Conservation (phyloP, 2,797 vertebrate genomes). For the Hafferia zeledoni region DNA sequence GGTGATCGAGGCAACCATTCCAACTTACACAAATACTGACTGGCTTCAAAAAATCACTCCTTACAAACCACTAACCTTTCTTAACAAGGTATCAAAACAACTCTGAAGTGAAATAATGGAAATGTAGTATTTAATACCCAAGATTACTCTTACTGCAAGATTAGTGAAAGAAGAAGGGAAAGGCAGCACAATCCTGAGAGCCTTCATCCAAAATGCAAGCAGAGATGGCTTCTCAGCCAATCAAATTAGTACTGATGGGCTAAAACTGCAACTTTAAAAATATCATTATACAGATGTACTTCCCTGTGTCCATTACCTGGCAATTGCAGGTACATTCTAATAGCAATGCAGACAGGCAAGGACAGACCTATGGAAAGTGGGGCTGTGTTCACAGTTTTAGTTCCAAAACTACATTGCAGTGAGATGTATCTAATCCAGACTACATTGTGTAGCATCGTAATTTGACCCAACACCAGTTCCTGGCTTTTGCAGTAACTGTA, state of each 20-base stretch:
- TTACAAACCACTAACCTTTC: neutral
- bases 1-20: neutral
- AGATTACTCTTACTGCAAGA: neutral
- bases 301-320: neutral
- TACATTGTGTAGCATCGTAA: neutral
- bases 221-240: neutral
- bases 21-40: neutral
- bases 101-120: neutral
- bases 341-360: neutral
- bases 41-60: neutral
- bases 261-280: neutral
- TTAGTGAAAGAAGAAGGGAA: neutral
- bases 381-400: neutral
- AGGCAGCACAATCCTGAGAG: neutral
- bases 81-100: neutral
- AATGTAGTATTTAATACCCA: neutral
- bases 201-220: neutral
- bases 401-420: neutral
- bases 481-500: neutral
- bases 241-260: neutral
- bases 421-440: neutral
- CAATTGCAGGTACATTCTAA: neutral
- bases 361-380: neutral
- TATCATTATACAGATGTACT: neutral
- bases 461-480: neutral